Base-by-base conservation (phyloP, 2,888 invertebrate genomes). In the Graphium colonna region DNA sequence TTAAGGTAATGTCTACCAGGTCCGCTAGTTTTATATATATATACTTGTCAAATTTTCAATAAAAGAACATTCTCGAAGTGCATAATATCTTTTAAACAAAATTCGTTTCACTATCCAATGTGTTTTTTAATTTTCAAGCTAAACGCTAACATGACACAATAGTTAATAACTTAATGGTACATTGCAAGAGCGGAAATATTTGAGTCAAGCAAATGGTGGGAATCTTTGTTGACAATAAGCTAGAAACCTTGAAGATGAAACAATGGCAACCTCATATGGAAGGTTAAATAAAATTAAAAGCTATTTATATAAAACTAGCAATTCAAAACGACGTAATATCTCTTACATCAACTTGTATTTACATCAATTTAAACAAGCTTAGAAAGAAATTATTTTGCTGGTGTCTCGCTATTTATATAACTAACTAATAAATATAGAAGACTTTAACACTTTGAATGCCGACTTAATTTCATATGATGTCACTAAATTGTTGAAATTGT, bases 171-270 rank as follows among this genome's bases (percentile, higher is more conserved):
- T 50, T 36, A 26, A 36, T n/a, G n/a, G 36, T 9, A 36, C 18
- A 51, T 17, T 44, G 43, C 38, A 38, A n/a, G 15, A 33, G 18
- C 8, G 39, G 17, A 36, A 36, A 45, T 41, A 39, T 49, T 21
- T 36, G 26, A 21, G 10, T 17, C 21, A 21, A 21, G 13, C 21
- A 5, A 43, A 43, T 39, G 26, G 31, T 53, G 53, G 42, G 53
- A 53, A 48, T 38, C 31, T 43, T 53, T 4, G 26, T 38, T 13
- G 12, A 50, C 50, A 36, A 53, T 28, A 18, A 17, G 17, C 31
- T 2, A 10, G n/a, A 16, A 36, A 46, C 51, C 51, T 51, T 51
- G 51, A 39, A 44, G 16, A 17, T 5, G 10, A 39, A 28, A 51
- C 31, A 44, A 45, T 45, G 17, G 31, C 26, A 39, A 40, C 5